Evolutionary conservation across 2,797 vertebrate species (phyloP).

Genomic region (Takifugu rubripes): DNA sequence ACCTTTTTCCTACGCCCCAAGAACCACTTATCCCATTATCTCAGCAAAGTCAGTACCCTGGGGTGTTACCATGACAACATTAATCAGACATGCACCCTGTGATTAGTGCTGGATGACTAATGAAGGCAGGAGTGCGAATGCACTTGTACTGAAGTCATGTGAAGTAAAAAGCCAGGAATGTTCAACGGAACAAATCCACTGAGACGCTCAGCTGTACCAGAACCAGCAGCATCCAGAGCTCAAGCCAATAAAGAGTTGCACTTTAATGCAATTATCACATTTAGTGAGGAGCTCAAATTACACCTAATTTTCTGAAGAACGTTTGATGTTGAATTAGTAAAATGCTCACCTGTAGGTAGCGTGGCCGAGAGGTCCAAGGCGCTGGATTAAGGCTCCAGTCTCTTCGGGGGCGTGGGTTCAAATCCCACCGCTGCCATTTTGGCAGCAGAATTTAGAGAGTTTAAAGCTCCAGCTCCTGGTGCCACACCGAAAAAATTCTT

Average conservation of each 20-base stretch:
- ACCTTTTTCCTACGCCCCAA: background rate
- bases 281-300: too few species aligned
- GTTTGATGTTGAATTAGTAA: too few species aligned
- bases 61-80: conserved; percentile 27
- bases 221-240: too few species aligned
- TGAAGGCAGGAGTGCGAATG: conserved; percentile 16
- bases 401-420: conserved; percentile 80
- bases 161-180: too few species aligned
- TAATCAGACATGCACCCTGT: conserved; percentile 27
- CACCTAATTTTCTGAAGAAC: too few species aligned
- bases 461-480: too few species aligned
- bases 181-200: too few species aligned
- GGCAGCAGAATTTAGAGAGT: too few species aligned
- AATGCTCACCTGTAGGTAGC: conserved; percentile 39
- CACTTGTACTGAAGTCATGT: background rate
- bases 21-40: conserved; percentile 6
- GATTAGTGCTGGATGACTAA: conserved; percentile 37
- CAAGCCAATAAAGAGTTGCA: too few species aligned
- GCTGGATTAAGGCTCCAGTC: conserved; percentile 85
- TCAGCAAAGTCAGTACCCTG: conserved; percentile 3
- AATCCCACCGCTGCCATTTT: conserved; percentile 74
- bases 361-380: conserved; percentile 87
- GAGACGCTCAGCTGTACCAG: too few species aligned
- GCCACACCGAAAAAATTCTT: too few species aligned
- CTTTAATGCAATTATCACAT: too few species aligned